Base-by-base conservation (phyloP, 2,113 vertebrate species). In the Otis tarda region DNA sequence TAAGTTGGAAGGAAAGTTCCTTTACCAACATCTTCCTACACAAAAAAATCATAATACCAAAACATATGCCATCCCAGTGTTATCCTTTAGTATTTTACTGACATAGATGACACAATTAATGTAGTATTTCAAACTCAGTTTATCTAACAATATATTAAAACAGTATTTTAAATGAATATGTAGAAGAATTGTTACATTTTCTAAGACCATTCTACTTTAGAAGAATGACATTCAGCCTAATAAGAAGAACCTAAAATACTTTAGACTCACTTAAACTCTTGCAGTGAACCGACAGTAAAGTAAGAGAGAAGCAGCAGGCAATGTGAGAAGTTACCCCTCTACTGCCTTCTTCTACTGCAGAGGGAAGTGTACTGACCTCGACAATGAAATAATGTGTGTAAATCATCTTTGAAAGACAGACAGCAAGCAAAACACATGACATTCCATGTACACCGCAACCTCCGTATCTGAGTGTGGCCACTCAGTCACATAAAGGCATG, bases 111-210 rank as follows among this genome's bases (percentile, higher is more conserved):
- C 41, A 83, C 24, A 52, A 52, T 50, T 59, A 69, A 61, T 7
- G 6, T 13, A n/a, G 14, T 20, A 41, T 59, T 97, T 95, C 49
- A 76, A 96, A 81, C 49, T 78, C 18, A 63, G 23, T 7, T 81
- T 83, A 84, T 10, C 35, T 37, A 82, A 52, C 14, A 70, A 16
- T 65, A 53, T 56, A 79, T 77, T 45, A 49, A 84, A 75, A 24
- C 10, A 70, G 31, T 61, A 77, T 64, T 92, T 89, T 30, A 77
- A 89, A 65, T 35, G 6, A 24, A 25, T 57, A 22, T 31, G 6
- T 73, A 77, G 33, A 7, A 22, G 30, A 88, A 64, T 24, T 53
- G 28, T 64, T 73, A 68, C 3, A 49, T 85, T 92, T 86, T 35
- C 55, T 70, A 78, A 70, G 60, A 21, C 16, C 5, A 31, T 50